A percentile compares a stretch with the other conserved stretches of the same genome.
phyloP scores from a whole-genome alignment of 2,888 invertebrate species.

The Acanthococcus lagerstroemiae region DNA sequence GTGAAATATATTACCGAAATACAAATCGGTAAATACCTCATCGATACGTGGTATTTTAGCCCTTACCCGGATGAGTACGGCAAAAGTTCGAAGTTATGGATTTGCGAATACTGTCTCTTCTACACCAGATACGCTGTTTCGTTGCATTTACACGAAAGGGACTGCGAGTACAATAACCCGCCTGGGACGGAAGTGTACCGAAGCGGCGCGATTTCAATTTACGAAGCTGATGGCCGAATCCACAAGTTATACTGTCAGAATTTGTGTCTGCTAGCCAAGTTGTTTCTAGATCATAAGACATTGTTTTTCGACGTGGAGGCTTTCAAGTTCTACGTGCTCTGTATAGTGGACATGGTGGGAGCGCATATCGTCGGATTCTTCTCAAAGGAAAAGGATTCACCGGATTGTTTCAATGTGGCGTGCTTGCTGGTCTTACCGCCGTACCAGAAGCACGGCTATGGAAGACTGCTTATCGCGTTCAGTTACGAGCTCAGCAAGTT shows the following conservation, averaged over 20 bases:
- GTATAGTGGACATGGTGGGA: slow-evolving; percentile 87
- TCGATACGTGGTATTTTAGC: slow-evolving; percentile 98
- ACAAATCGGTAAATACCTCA: slow-evolving; percentile 75
- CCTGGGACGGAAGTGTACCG: slow-evolving; percentile 95
- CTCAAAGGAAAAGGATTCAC: slow-evolving; percentile 81
- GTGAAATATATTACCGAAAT: slow-evolving; percentile 90
- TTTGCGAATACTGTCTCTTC: slow-evolving; percentile 93
- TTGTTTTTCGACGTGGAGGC: slow-evolving; percentile 96
- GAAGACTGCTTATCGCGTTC: slow-evolving; percentile 93
- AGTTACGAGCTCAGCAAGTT: slow-evolving; percentile 90
- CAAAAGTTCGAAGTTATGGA: slow-evolving; percentile 81
- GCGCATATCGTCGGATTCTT: slow-evolving; percentile 95
- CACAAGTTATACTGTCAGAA: slow-evolving; percentile 95
- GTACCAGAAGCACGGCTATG: slow-evolving; percentile 92
- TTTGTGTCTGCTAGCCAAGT: slow-evolving; percentile 85
- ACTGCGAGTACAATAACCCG: slow-evolving; percentile 48
- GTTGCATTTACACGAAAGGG: slow-evolving; percentile 68
- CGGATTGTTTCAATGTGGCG: slow-evolving; percentile 87
- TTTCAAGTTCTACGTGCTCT: slow-evolving; percentile 88
- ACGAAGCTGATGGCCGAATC: slow-evolving; percentile 93
- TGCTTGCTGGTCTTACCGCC: slow-evolving; percentile 95
- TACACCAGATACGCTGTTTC: slow-evolving; percentile 91
- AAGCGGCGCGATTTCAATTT: slow-evolving; percentile 87
- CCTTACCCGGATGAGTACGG: slow-evolving; percentile 97
- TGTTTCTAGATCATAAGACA: slow-evolving; percentile 96